Base-by-base conservation (phyloP, 2,888 invertebrate species). In the Rapana venosa region DNA sequence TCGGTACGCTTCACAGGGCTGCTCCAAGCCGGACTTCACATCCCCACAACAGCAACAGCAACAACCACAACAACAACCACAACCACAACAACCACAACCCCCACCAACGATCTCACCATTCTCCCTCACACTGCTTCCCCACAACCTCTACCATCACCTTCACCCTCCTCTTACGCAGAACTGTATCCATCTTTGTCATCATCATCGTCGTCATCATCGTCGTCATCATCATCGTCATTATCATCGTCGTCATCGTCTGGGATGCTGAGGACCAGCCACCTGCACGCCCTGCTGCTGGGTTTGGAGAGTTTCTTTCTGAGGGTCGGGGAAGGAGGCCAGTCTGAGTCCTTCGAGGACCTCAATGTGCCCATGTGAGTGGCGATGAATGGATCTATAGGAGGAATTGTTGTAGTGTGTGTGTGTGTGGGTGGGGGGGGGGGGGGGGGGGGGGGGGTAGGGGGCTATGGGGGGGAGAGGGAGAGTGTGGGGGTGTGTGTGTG, bases 211-310 rank as follows among this genome's bases (percentile, higher is more conserved):
- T 30, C 83, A 13, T 36, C 56, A 30, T 86, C 89, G 15, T 74
- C 26, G 6, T 87, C 58, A 61, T 87, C 86, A 6, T 13, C 61
- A 17, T 32, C 86, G 4, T 74, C 58, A 15, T 77, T 79, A 8
- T 61, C 87, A 35, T 56, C 81, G 20, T n/a, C 36, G 30, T 26
- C 17, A 20, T 11, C 35, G 88, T 35, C 89, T 88, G 22, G 22
- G 17, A 92, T 92, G 81, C 92, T 92, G 81, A 89, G 90, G 77
- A 94, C 94, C 26, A 92, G 92, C 30, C 90, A 92, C 58, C 91
- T 94, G 35, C 94, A 94, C 91, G 91, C 93, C 30, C 88, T 94
- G 30, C 84, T 94, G 36, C 91, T 93, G 20, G 91, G 91, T 84
- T 83, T 94, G 83, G 94, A 94, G 89, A 91, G 93, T 17, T 93